A percentile compares a stretch with the other conserved stretches of the same genome.
These are phyloP conservation scores for Nannospalax galili DNA, from an alignment of 2,113 vertebrate genomes.

Conservation along the genomic window DNA sequence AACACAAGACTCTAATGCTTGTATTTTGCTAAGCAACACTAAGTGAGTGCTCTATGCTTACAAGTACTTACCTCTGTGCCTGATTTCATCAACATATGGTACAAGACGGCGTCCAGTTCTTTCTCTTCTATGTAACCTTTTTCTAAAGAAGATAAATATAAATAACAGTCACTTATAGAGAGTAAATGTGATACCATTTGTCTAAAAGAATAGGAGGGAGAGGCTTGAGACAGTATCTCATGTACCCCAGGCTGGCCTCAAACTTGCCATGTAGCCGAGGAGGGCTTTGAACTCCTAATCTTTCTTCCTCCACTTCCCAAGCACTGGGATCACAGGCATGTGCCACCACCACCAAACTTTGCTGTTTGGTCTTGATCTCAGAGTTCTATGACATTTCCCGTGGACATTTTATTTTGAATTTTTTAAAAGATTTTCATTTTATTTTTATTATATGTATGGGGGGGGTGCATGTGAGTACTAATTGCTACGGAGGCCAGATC, in stretches of 20 bases:
- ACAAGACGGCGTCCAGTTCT: conserved; percentile 95
- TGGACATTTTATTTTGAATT: background rate
- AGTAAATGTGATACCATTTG: background rate
- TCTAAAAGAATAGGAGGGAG: background rate
- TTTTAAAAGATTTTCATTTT: background rate
- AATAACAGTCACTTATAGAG: background rate
- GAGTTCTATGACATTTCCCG: background rate
- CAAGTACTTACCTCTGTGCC: conserved; percentile 87
- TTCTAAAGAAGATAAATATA: conserved; percentile 84
- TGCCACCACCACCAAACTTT: background rate
- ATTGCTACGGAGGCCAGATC: background rate
- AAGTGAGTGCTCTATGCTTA: rapidly evolving
- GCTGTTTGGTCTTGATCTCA: background rate
- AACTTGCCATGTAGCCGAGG: background rate
- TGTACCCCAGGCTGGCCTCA: background rate
- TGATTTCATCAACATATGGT: conserved; percentile 90
- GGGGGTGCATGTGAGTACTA: background rate
- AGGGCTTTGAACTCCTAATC: background rate
- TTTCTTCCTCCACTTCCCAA: background rate
- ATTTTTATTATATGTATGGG: background rate
- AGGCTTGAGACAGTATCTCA: background rate
- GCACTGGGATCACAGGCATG: background rate
- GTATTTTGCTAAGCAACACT: background rate
- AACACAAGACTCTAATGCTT: rapidly evolving
- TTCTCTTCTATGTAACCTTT: conserved; percentile 97